Base-by-base conservation (phyloP, 2,888 invertebrate species). In the Xestia xanthographa region DNA sequence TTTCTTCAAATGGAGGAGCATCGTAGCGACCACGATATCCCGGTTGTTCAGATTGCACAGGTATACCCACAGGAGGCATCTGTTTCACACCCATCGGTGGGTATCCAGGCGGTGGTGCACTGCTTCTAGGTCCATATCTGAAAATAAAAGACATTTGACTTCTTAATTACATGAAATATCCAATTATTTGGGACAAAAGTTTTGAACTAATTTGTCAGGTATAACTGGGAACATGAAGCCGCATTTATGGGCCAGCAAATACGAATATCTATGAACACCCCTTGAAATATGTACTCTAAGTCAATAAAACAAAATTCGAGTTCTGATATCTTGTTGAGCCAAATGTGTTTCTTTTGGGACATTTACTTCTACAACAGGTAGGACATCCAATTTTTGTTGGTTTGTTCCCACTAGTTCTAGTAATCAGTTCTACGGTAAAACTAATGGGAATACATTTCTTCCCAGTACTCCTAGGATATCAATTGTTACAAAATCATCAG, bases 1-100 rank as follows among this genome's bases (percentile, higher is more conserved):
- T 95, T 63, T 97, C 97, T 86, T 97, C 97, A 87, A 97, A 97
- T 72, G 96, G 92, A 38, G 95, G 95, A 14, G 85, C 93, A 56
- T 96, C 96, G 86, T 95, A 96, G 12, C 96, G 95, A 67, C 94
- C 95, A 68, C 95, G 92, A 88, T 95, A 96, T 9, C 94, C 94
- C n/a, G 93, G 92, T 41, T 92, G 94, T 48, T 95, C 95, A 48
- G 91, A 82, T 83, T 92, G 93, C 43, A 93, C 83, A 17, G 92
- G 91, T 56, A 94, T 85, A 68, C 92, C 91, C 91, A 95, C 87
- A 8, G 93, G 92, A 41, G 94, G 93, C 76, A 95, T 90, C 43
- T 93, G 93, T 91, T 96, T 96, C 6, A 90, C 85, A 53, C 93
- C 94, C 89, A 95, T 89, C 34, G 93, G 93, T 58, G 94, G 94